These are phyloP conservation scores for Drosophila lowei DNA, from an alignment of 1,140 invertebrate genomes.

Conservation along the genomic window DNA sequence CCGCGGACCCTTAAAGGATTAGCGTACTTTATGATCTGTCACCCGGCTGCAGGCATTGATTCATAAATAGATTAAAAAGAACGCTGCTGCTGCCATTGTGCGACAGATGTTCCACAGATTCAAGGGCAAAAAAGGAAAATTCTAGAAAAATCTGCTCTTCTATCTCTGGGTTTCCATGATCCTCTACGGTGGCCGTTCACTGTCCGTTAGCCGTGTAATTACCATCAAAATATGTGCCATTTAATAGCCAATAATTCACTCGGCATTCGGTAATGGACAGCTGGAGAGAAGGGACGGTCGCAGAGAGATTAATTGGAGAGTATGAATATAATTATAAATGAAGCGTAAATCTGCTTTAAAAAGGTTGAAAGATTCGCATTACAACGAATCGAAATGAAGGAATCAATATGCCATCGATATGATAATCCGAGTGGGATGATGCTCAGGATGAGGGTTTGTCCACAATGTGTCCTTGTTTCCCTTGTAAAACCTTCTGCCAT, in stretches of 20 bases:
- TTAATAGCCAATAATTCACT: constrained; percentile 34
- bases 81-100: constrained; percentile 23
- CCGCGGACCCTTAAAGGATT: constrained; percentile 59
- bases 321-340: constrained; percentile 16
- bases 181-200: constrained; percentile 21
- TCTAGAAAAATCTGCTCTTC: neutral
- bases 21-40: constrained; percentile 46
- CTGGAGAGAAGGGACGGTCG: constrained; percentile 4
- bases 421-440: too few species aligned
- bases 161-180: constrained; percentile 2
- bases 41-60: constrained; percentile 49
- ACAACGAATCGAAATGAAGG: too few species aligned
- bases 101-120: constrained; percentile 51
- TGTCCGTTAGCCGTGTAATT: constrained; percentile 37
- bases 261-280: constrained; percentile 27
- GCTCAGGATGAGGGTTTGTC: too few species aligned
- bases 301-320: constrained; percentile 3
- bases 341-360: neutral
- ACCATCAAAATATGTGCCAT: constrained; percentile 41
- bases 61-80: constrained; percentile 75
- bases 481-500: too few species aligned
- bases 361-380: too few species aligned
- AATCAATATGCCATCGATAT: too few species aligned
- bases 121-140: neutral
- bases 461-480: too few species aligned